These are phyloP conservation scores for Drosophila colorata DNA, from an alignment of 2,888 invertebrate species.

Conservation along the genomic window DNA sequence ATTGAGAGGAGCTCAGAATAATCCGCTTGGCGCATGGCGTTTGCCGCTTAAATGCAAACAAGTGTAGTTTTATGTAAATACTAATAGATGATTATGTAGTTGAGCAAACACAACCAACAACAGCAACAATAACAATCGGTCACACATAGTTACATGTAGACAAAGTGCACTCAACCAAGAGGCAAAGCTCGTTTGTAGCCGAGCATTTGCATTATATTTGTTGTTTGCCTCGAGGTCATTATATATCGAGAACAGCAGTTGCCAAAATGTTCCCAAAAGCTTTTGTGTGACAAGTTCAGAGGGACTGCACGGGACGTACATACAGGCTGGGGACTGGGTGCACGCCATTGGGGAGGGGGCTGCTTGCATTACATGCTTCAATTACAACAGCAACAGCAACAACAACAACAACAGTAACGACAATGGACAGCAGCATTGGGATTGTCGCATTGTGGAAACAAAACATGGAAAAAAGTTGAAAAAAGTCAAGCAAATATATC, in stretches of 20 bases:
- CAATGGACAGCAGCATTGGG: slow-evolving; percentile 65
- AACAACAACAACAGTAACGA: slow-evolving; percentile 41
- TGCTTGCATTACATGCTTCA: slow-evolving; percentile 77
- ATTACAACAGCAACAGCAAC: slow-evolving; percentile 65
- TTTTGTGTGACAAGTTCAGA: slow-evolving; percentile 73
- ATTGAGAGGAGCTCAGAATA: slow-evolving; percentile 37
- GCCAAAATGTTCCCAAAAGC: slow-evolving; percentile 79
- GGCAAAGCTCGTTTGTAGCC: slow-evolving; percentile 57
- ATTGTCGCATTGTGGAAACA: slow-evolving; percentile 63
- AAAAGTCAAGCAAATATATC: slow-evolving; percentile 19
- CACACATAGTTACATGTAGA: slow-evolving; percentile 77
- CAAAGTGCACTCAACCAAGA: slow-evolving; percentile 77
- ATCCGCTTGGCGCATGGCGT: slow-evolving; percentile 73
- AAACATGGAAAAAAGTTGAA: slow-evolving; percentile 27
- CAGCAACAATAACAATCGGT: slow-evolving; percentile 58
- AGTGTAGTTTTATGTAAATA: slow-evolving; percentile 80
- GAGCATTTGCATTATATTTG: slow-evolving; percentile 46
- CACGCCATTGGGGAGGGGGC: slow-evolving; percentile 30
- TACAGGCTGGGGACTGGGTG: slow-evolving; percentile 9
- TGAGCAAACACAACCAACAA: slow-evolving; percentile 71
- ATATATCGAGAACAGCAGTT: slow-evolving; percentile 81
- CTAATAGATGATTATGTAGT: slow-evolving; percentile 80
- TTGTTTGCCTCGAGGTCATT: slow-evolving; percentile 79
- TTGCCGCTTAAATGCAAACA: slow-evolving; percentile 74
- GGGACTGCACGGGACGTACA: background rate